phyloP scores from a whole-genome alignment of 2,888 invertebrate genomes.

The Trichacis sp. region DNA sequence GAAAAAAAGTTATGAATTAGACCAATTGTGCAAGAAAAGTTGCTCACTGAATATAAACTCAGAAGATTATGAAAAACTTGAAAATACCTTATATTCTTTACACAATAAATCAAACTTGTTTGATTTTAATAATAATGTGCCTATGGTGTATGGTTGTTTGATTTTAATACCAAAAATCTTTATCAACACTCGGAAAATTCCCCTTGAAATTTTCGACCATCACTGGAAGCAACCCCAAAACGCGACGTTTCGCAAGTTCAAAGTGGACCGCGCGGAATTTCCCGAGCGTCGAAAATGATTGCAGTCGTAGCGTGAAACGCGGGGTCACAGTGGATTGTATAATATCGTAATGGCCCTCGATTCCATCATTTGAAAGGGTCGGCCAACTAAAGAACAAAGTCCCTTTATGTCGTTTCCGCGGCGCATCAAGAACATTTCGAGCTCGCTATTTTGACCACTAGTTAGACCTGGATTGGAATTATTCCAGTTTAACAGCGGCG shows the following conservation, averaged over 20 bases:
- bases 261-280: neutral
- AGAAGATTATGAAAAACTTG: too few relatives aligned
- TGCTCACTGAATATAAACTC: too few relatives aligned
- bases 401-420: constrained; percentile 9
- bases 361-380: constrained; percentile 14
- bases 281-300: neutral
- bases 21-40: too few relatives aligned
- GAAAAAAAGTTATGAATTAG: too few relatives aligned
- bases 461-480: constrained; percentile 40
- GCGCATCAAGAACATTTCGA: constrained; percentile 15
- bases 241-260: neutral
- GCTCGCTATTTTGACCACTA: constrained; percentile 17
- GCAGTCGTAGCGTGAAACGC: neutral
- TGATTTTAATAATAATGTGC: too few relatives aligned
- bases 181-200: too few relatives aligned
- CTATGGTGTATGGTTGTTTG: too few relatives aligned
- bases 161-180: too few relatives aligned
- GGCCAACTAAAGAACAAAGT: constrained; percentile 14
- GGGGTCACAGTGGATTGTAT: constrained; percentile 7
- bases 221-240: too few relatives aligned
- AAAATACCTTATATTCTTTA: too few relatives aligned
- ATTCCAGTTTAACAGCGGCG: constrained; percentile 23
- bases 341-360: constrained; percentile 24
- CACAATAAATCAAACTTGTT: too few relatives aligned
- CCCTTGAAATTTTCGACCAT: too few relatives aligned